Percentiles rank a stretch among this genome's conserved stretches.
phyloP scores from a whole-genome alignment of 2,113 vertebrate genomes.

The Nasalis larvatus region DNA sequence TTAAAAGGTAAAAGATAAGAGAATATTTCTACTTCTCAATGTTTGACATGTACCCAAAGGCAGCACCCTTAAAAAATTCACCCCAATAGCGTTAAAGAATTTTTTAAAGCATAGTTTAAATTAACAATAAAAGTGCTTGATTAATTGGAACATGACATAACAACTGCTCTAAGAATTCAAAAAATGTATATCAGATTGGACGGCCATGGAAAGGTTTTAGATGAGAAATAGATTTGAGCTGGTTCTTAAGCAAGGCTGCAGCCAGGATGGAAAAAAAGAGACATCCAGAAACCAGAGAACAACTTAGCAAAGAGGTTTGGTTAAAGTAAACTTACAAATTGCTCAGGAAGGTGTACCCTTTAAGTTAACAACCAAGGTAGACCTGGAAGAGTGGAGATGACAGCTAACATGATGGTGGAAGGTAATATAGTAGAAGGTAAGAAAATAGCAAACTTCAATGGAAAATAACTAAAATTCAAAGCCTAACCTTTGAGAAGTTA shows the following conservation, averaged over 20 bases:
- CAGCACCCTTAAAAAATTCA: not conserved
- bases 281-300: not conserved
- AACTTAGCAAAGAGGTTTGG: not conserved
- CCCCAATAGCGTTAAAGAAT: not conserved
- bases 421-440: not conserved
- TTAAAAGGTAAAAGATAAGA: not conserved
- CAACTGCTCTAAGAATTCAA: not conserved
- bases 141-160: not conserved
- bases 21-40: not conserved
- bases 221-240: not conserved
- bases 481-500: not conserved
- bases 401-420: not conserved
- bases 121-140: slow-evolving; percentile 3
- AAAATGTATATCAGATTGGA: not conserved
- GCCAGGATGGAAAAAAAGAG: not conserved
- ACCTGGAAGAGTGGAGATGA: not conserved
- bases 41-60: not conserved
- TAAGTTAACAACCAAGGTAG: not conserved
- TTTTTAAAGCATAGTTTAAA: not conserved
- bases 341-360: not conserved
- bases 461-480: not conserved
- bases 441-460: not conserved
- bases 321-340: not conserved
- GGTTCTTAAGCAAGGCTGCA: not conserved
- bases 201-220: not conserved